Conservation (phyloP, 2,113 vertebrate species). For the Menura novaehollandiae region DNA sequence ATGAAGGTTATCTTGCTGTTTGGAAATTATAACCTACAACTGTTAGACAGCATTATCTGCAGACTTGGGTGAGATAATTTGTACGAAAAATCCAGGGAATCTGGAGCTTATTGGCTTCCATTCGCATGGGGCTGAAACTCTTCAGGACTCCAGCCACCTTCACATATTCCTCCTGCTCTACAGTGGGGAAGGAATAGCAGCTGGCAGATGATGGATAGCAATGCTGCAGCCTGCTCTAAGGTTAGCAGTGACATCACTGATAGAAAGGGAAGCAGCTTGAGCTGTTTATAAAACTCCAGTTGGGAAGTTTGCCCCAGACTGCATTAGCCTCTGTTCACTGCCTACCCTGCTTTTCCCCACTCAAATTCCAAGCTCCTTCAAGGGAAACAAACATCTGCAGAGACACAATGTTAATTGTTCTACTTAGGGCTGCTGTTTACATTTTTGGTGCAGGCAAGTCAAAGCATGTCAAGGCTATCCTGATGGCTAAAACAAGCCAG, state of each 20-base stretch:
- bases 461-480: slow-evolving; percentile 55
- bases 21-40: slow-evolving; percentile 52
- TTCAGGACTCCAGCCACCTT: not conserved
- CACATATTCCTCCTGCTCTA: not conserved
- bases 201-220: slow-evolving; percentile 60
- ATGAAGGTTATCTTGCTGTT: slow-evolving; percentile 66
- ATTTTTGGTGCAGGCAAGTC: slow-evolving; percentile 50
- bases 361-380: slow-evolving; percentile 54
- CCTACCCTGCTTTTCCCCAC: slow-evolving; percentile 32
- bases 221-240: not conserved
- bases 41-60: slow-evolving; percentile 49
- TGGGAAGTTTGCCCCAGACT: slow-evolving; percentile 52
- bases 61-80: slow-evolving; percentile 55
- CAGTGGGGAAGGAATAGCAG: slow-evolving; percentile 25
- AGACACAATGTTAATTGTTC: slow-evolving; percentile 62
- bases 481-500: slow-evolving; percentile 53
- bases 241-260: slow-evolving; percentile 52
- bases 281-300: slow-evolving; percentile 56
- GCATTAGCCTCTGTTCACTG: slow-evolving; percentile 35
- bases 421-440: slow-evolving; percentile 61
- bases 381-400: slow-evolving; percentile 66
- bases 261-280: slow-evolving; percentile 50
- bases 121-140: not conserved
- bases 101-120: not conserved
- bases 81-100: slow-evolving; percentile 44